Percentiles rank a stretch among this genome's conserved stretches.
phyloP scores from a whole-genome alignment of 1,140 invertebrate genomes.

The Capitella teleta region DNA sequence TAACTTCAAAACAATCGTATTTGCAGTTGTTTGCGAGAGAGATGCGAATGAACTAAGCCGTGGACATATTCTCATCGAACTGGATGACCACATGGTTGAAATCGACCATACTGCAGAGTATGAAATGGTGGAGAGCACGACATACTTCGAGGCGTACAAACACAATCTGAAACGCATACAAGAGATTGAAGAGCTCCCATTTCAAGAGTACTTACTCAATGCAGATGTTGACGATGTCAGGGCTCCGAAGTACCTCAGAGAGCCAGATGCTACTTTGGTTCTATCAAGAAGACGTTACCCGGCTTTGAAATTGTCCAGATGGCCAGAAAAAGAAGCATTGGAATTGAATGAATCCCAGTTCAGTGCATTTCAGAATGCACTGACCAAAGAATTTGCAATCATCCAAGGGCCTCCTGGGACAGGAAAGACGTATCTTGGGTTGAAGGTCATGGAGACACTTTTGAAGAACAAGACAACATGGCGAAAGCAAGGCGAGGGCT shows the following conservation, averaged over 20 bases:
- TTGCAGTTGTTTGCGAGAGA: constrained; percentile 54
- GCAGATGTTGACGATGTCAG: constrained; percentile 17
- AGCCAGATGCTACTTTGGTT: too few relatives aligned
- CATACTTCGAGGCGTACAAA: constrained; percentile 45
- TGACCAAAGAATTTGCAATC: constrained; percentile 48
- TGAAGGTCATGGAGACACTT: constrained; percentile 36
- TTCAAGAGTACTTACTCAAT: constrained; percentile 27
- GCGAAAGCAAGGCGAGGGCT: constrained; percentile 27
- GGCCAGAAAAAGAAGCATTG: constrained; percentile 23
- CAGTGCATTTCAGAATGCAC: constrained; percentile 39
- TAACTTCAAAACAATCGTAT: constrained; percentile 54
- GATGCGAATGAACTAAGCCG: constrained; percentile 32
- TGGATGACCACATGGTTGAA: not conserved
- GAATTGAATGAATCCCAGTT: constrained; percentile 42
- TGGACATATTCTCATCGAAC: constrained; percentile 26
- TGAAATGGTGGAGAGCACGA: constrained; percentile 43
- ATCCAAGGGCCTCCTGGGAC: constrained; percentile 54
- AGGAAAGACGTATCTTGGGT: constrained; percentile 36
- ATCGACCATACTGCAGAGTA: not conserved
- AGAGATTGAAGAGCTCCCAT: constrained; percentile 32
- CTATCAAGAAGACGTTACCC: not conserved
- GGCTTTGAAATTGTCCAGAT: constrained; percentile 16
- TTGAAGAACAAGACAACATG: constrained; percentile 22
- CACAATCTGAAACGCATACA: constrained; percentile 40
- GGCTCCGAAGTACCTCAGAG: constrained; percentile 20